These are phyloP conservation scores for Sylvia atricapilla DNA, from an alignment of 2,113 vertebrate species.

Conservation along the genomic window DNA sequence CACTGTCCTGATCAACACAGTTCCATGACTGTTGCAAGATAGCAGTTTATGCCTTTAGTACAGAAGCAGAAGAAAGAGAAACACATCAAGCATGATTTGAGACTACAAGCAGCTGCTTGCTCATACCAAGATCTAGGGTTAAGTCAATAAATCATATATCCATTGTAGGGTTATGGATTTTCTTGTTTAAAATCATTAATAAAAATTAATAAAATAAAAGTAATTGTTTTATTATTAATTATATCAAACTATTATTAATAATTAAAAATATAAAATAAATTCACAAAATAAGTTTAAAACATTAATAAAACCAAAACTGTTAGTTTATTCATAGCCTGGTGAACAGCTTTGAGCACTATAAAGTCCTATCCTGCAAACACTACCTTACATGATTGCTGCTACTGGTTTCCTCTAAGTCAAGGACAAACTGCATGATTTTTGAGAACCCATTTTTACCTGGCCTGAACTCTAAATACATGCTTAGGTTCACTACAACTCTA, in stretches of 20 bases:
- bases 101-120: neutral
- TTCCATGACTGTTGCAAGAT: neutral
- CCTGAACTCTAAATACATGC: neutral
- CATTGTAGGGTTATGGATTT: neutral
- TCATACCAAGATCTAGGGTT: neutral
- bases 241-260: too few species aligned
- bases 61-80: neutral
- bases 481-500: neutral
- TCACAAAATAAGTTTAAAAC: neutral
- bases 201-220: neutral
- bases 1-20: neutral
- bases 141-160: neutral
- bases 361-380: neutral
- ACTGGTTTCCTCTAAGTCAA: neutral
- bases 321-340: neutral
- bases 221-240: too few species aligned
- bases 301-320: neutral
- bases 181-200: neutral
- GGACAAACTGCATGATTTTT: neutral
- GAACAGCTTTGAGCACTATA: neutral
- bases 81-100: neutral
- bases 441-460: neutral
- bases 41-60: neutral
- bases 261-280: too few species aligned
- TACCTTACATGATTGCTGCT: neutral